phyloP scores from a whole-genome alignment of 2,113 vertebrate species.

The Lagopus leucura region DNA sequence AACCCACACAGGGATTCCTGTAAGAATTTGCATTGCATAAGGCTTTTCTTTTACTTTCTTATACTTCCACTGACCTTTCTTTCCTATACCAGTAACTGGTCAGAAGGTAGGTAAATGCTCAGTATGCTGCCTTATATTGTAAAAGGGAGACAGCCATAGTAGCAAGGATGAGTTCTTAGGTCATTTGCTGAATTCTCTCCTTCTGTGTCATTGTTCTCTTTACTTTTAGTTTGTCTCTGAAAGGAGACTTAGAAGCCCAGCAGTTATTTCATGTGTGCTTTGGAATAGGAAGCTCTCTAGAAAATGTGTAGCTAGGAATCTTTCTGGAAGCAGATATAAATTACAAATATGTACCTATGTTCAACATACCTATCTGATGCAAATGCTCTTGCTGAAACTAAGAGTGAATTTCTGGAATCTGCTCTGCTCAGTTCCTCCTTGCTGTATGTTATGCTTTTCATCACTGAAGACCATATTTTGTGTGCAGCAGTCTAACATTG shows the following conservation, averaged over 20 bases:
- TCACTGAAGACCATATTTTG: background rate
- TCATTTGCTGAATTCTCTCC: background rate
- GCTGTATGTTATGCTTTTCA: background rate
- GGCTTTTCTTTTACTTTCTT: background rate
- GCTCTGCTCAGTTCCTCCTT: background rate
- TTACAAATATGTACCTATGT: background rate
- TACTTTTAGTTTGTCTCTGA: background rate
- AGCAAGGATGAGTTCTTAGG: background rate
- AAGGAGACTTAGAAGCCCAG: background rate
- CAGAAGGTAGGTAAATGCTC: background rate
- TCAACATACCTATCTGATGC: rapidly evolving
- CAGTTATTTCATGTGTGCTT: background rate
- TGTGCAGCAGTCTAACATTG: background rate
- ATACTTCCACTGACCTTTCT: background rate
- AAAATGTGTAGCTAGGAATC: background rate
- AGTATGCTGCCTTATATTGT: background rate
- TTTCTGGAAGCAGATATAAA: background rate
- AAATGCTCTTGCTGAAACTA: background rate
- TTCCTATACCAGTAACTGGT: background rate
- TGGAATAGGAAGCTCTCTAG: background rate
- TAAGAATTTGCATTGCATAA: background rate
- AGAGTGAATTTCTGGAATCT: background rate
- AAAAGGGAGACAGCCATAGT: background rate
- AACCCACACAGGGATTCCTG: background rate
- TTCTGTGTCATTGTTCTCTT: background rate